phyloP scores from a whole-genome alignment of 2,888 invertebrate species.

The Thalpophila matura region DNA sequence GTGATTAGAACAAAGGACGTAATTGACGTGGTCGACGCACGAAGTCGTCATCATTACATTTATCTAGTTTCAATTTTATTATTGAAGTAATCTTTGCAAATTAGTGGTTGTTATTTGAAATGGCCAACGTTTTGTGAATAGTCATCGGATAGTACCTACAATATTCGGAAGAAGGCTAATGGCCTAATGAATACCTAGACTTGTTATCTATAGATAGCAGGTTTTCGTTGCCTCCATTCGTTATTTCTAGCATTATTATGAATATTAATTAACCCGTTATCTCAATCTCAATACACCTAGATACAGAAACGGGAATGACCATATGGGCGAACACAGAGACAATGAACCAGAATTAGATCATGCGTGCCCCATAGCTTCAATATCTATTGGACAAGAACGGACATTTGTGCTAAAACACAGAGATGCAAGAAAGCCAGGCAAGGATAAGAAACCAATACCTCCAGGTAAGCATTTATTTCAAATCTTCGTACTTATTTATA shows the following conservation, averaged over 20 bases:
- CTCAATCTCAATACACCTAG: constrained; percentile 76
- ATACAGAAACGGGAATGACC: constrained; percentile 92
- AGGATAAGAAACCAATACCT: constrained; percentile 82
- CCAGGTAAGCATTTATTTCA: constrained; percentile 86
- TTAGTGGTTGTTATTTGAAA: background rate
- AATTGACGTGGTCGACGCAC: constrained; percentile 2
- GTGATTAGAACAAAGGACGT: constrained; percentile 13
- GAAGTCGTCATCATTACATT: constrained; percentile 14
- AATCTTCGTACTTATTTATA: constrained; percentile 89
- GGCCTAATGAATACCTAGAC: background rate
- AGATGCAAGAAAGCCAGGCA: constrained; percentile 88
- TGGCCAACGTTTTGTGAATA: background rate
- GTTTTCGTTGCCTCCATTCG: background rate
- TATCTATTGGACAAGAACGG: constrained; percentile 92
- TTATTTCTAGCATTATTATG: too few relatives aligned
- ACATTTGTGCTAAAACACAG: constrained; percentile 92
- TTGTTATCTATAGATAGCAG: background rate
- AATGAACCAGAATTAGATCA: constrained; percentile 92
- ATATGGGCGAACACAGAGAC: constrained; percentile 94
- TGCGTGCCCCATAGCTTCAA: constrained; percentile 92
- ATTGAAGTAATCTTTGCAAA: constrained; percentile 30
- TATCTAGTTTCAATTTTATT: constrained; percentile 26
- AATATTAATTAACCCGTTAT: constrained; percentile 1
- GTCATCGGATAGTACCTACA: background rate
- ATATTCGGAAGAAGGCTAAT: background rate